Evolutionary conservation across 2,113 vertebrate genomes (phyloP), one percentile per base, ranked within the genome.

Genomic region (Corythoichthys intestinalis): DNA sequence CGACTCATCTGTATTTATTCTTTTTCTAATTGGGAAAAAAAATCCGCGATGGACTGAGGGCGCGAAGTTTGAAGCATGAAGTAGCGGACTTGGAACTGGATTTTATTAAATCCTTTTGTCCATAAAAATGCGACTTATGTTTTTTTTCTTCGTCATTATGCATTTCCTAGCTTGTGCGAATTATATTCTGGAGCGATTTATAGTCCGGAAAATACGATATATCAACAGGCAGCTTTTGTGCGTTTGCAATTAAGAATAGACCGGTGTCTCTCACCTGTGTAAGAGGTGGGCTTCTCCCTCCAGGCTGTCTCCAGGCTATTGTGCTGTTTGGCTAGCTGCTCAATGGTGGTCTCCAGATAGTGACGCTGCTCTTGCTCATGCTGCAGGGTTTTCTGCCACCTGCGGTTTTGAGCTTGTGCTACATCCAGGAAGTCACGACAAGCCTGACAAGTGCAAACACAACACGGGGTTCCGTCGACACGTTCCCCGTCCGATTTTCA

Each of bases 271-370:
- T 86, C 56, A 90, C 90, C 87, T 83, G 89, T 65, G 35, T 87
- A 88, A 11, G 88, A 82, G 77, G 83, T 83, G 0, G 96, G 93
- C 0, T 93, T 91, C 7, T 94, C 92, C 1, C 94, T 93, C 90
- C 95, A 96, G 87, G 96, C 96, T 6, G 94, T 87, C 79, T 98
- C 96, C 74, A 98, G 86, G 90, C 92, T 96, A 90, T 98, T 97
- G 90, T 98, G 96, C 86, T 98, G 96, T 81, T 95, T 97, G 89
- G 96, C 96, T 83, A 98, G 44, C 91, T 97, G 96, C 80, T 97
- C 96, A 1, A 98, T 95, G 71, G 96, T 97, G 84, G 96, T 95
- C 87, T 98, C 96, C 89, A 98, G 91, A 34, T 94, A 95, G 83
- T 92, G 85, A 2, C 96, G 88, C 88, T 97, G 96, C 76, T 98